phyloP scores from a whole-genome alignment of 2,797 vertebrate species.

The Sebastes miniatus region DNA sequence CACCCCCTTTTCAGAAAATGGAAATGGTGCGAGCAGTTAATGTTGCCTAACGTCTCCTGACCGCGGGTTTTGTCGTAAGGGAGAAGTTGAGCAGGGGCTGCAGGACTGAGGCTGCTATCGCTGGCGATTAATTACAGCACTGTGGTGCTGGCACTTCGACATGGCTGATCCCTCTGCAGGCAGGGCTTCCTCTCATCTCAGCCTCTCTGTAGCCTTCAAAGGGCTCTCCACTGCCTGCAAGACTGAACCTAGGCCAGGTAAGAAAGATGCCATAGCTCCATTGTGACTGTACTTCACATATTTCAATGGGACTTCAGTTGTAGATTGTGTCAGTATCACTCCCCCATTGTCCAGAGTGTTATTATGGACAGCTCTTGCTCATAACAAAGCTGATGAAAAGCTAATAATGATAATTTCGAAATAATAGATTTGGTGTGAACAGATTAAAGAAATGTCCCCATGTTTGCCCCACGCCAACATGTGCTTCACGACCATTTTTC shows the following conservation, averaged over 20 bases:
- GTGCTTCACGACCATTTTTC: constrained; percentile 29
- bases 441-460: background rate
- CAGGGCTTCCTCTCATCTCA: constrained; percentile 82
- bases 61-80: constrained; percentile 90
- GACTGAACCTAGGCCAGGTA: constrained; percentile 68
- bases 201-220: constrained; percentile 85
- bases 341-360: constrained; percentile 12
- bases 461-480: constrained; percentile 9
- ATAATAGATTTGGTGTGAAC: background rate
- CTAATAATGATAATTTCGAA: background rate
- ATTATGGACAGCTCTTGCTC: background rate
- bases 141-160: constrained; percentile 83
- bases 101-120: constrained; percentile 80
- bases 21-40: constrained; percentile 89
- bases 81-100: constrained; percentile 88
- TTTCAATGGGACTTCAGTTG: constrained; percentile 65
- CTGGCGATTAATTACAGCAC: constrained; percentile 93
- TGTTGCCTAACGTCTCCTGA: constrained; percentile 93
- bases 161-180: constrained; percentile 79
- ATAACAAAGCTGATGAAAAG: background rate
- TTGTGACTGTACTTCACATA: constrained; percentile 65
- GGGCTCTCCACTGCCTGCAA: constrained; percentile 74
- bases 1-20: constrained; percentile 76
- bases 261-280: constrained; percentile 60
- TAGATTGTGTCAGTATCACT: constrained; percentile 41